Percentiles rank a stretch among this genome's conserved stretches.
These are phyloP conservation scores for Ophion ellenae DNA, from an alignment of 2,888 invertebrate genomes.

Conservation along the genomic window DNA sequence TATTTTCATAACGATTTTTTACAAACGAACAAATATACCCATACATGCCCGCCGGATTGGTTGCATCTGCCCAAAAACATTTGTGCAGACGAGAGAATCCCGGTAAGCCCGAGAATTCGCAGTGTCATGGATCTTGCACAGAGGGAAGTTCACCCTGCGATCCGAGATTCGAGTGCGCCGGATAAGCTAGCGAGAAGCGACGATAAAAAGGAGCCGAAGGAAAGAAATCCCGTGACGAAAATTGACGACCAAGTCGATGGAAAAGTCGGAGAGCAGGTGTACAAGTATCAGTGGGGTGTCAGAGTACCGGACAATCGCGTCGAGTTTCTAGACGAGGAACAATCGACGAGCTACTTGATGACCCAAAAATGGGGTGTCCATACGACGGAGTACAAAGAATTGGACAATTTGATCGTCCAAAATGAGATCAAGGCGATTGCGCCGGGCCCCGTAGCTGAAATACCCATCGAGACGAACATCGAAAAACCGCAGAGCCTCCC, in stretches of 20 bases:
- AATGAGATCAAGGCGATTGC: constrained; percentile 2
- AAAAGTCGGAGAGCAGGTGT: constrained; percentile 35
- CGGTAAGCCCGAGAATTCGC: constrained; percentile 60
- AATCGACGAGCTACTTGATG: constrained; percentile 62
- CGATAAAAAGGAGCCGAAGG: constrained; percentile 71
- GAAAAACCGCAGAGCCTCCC: neutral
- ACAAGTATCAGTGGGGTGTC: constrained; percentile 74
- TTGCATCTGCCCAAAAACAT: constrained; percentile 53
- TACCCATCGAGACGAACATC: neutral
- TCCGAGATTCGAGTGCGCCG: constrained; percentile 73
- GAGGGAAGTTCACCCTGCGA: constrained; percentile 71
- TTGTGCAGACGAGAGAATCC: constrained; percentile 67
- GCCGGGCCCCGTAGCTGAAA: neutral
- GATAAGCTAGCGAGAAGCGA: constrained; percentile 71
- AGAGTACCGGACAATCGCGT: constrained; percentile 66
- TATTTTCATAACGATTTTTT: neutral
- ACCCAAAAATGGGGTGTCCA: constrained; percentile 70
- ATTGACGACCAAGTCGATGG: constrained; percentile 49
- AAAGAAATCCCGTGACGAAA: constrained; percentile 74
- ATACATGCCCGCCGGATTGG: constrained; percentile 8
- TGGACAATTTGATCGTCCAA: neutral
- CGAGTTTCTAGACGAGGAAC: constrained; percentile 50
- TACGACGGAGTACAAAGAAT: constrained; percentile 22
- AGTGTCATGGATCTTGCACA: constrained; percentile 65
- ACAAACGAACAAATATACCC: neutral